Conservation (phyloP, 2,113 vertebrate genomes). For the human region GRCh38 chr21:19856501-19857000, state of each 20-base stretch:
- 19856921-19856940: no score
- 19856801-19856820: background rate
- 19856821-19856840: background rate
- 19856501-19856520: background rate
- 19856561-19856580: background rate
- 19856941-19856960: no score
- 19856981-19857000: no score
- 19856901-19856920: no score
- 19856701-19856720: background rate
- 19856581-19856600: background rate
- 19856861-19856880: no score
- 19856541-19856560: background rate
- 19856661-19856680: background rate
- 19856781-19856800: accelerated
- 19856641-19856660: background rate
- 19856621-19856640: background rate
- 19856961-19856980: no score
- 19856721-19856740: no score
- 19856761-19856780: background rate
- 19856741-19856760: background rate
- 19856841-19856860: no score
- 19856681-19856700: no score
- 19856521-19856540: background rate
- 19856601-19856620: background rate
- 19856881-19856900: no score